Evolutionary conservation across 2,113 vertebrate species (phyloP), one percentile per base, ranked within the genome.

Genomic region (Takifugu bimaculatus): DNA sequence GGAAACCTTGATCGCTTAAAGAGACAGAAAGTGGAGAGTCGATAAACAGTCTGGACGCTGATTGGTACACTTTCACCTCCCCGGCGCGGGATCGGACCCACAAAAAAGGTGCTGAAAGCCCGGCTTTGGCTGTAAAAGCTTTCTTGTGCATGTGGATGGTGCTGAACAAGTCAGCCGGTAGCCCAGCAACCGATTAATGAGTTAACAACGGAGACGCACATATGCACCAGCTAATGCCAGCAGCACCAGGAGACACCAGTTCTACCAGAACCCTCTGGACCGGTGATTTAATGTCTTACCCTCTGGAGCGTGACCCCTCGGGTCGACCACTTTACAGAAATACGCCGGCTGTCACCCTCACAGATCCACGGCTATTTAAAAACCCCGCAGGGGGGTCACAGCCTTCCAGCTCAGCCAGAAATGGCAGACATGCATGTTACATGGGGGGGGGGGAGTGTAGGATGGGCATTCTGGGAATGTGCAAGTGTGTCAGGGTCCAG

Each of bases 281-380:
- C 7, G 27, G 6, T 6, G 10, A 7, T 28, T 15, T 35, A n/a
- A 14, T 35, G 50, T 51, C 48, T 43, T 6, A 13, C 35, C 25
- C 65, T 28, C 61, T 43, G 44, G 57, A 50, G 4, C 1, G 25
- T 68, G 65, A 80, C 66, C 60, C 72, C 59, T 63, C 42, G 27
- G 20, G 20, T 20, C 20, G 20, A 20, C 20, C 49, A 48, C 45
- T 58, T 77, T 25, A 63, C 26, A 27, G 9, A 64, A 25, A 60
- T 32, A n/a, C 69, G 44, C 53, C 56, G 2, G 32, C 3, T 15
- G 2, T 54, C 61, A 74, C 75, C 75, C 67, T 28, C 26, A 4
- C 68, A 78, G 73, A 75, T 73, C 81, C 65, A 15, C 64, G 14
- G 68, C 87, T 89, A 90, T 90, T 89, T 91, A 74, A 81, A 87